Percentiles rank a stretch among this genome's conserved stretches.
Conservation (phyloP, 2,888 invertebrate genomes). For the Halocaridina rubra region DNA sequence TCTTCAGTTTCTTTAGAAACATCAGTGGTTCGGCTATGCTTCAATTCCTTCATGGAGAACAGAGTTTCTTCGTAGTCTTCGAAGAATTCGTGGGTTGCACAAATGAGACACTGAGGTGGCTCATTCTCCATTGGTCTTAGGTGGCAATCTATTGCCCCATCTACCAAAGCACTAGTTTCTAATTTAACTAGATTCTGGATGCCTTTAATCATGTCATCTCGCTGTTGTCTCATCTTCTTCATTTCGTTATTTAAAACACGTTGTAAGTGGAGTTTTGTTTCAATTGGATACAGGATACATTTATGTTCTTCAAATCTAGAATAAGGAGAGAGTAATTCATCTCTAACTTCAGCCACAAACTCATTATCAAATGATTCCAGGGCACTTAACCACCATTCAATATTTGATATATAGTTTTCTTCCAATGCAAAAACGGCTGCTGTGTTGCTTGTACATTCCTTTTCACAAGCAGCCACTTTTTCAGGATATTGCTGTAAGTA, state of each 20-base stretch:
- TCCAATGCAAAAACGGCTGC: constrained; percentile 31
- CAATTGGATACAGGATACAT: constrained; percentile 59
- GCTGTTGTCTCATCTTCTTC: constrained; percentile 67
- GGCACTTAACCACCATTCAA: constrained; percentile 60
- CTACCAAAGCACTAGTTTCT: constrained; percentile 68
- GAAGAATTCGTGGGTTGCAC: constrained; percentile 69
- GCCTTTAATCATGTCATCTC: constrained; percentile 67
- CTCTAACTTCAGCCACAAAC: constrained; percentile 59
- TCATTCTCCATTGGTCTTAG: constrained; percentile 68
- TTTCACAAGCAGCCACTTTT: constrained; percentile 19
- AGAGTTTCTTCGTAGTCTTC: constrained; percentile 70
- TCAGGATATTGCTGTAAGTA: constrained; percentile 56
- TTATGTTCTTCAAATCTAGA: constrained; percentile 61
- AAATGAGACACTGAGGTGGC: constrained; percentile 67
- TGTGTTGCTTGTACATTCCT: constrained; percentile 28
- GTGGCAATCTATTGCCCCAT: constrained; percentile 74
- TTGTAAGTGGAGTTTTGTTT: constrained; percentile 65
- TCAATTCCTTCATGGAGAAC: constrained; percentile 72
- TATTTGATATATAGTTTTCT: not conserved
- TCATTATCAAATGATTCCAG: constrained; percentile 58
- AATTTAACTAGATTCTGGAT: constrained; percentile 67
- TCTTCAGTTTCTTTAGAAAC: constrained; percentile 62
- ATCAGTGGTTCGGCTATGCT: constrained; percentile 55
- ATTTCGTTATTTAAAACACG: constrained; percentile 67
- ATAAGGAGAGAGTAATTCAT: constrained; percentile 54